phyloP scores from a whole-genome alignment of 2,113 vertebrate species.

The Lophius piscatorius region DNA sequence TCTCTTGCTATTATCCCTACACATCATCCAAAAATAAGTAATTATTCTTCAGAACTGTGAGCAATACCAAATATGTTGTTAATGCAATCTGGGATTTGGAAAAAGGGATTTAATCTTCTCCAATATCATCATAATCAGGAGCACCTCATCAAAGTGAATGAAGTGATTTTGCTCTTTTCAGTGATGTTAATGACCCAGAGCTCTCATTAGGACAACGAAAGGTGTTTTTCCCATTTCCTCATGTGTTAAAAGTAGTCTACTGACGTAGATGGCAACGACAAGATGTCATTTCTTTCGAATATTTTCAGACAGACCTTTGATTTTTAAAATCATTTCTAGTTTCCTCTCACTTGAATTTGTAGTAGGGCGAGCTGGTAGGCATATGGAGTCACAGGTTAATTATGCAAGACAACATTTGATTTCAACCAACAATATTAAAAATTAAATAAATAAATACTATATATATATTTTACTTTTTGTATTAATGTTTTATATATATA shows the following conservation, averaged over 20 bases:
- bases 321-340: neutral
- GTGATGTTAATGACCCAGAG: constrained; percentile 72
- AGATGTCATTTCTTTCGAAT: constrained; percentile 29
- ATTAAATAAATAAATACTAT: too few species aligned
- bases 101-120: constrained; percentile 61
- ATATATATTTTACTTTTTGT: too few species aligned
- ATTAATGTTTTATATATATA: too few species aligned
- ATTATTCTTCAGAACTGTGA: constrained; percentile 50
- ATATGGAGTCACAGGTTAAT: too few species aligned
- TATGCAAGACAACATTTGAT: too few species aligned
- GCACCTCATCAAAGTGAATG: constrained; percentile 71
- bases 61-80: constrained; percentile 49
- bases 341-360: constrained; percentile 64
- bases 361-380: too few species aligned
- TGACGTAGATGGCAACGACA: constrained; percentile 54
- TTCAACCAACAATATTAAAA: too few species aligned
- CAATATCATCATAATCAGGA: constrained; percentile 72
- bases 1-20: constrained; percentile 52
- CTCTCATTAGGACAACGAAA: constrained; percentile 70
- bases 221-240: constrained; percentile 54
- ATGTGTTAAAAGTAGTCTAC: constrained; percentile 38
- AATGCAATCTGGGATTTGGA: constrained; percentile 64
- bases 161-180: constrained; percentile 72
- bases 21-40: constrained; percentile 65
- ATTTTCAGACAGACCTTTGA: constrained; percentile 11